phyloP scores from a whole-genome alignment of 2,888 invertebrate species.

The Cylloceria caligata region DNA sequence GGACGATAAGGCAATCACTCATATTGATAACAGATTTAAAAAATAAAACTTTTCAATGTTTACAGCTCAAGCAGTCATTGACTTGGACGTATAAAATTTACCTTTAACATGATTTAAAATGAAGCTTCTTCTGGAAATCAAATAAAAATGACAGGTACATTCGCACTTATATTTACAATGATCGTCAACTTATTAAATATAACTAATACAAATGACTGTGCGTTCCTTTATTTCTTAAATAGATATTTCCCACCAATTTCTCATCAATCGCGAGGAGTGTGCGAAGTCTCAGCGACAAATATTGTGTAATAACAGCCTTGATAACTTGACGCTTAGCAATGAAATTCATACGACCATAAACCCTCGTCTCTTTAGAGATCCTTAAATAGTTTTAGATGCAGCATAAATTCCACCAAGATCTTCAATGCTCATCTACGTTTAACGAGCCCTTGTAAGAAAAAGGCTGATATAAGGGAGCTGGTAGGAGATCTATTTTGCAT shows the following conservation, averaged over 20 bases:
- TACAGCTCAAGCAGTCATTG: too few species aligned
- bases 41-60: too few species aligned
- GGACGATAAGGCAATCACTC: too few species aligned
- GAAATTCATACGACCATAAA: slow-evolving; percentile 14
- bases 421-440: slow-evolving; percentile 32
- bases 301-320: slow-evolving; percentile 10
- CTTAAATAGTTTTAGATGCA: neutral
- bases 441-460: slow-evolving; percentile 18
- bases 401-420: neutral
- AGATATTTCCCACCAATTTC: neutral
- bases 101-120: too few species aligned
- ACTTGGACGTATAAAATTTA: too few species aligned
- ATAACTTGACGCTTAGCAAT: neutral
- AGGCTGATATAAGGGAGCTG: slow-evolving; percentile 27
- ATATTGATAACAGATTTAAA: too few species aligned
- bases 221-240: neutral
- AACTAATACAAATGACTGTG: neutral
- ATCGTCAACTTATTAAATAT: neutral
- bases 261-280: neutral
- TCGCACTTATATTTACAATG: neutral
- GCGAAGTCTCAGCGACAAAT: neutral
- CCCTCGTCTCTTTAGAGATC: slow-evolving; percentile 13
- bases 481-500: slow-evolving; percentile 58
- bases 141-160: neutral
- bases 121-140: too few species aligned